Base-by-base conservation (phyloP, 1,140 invertebrate genomes). In the Brevipalpus yothersi region DNA sequence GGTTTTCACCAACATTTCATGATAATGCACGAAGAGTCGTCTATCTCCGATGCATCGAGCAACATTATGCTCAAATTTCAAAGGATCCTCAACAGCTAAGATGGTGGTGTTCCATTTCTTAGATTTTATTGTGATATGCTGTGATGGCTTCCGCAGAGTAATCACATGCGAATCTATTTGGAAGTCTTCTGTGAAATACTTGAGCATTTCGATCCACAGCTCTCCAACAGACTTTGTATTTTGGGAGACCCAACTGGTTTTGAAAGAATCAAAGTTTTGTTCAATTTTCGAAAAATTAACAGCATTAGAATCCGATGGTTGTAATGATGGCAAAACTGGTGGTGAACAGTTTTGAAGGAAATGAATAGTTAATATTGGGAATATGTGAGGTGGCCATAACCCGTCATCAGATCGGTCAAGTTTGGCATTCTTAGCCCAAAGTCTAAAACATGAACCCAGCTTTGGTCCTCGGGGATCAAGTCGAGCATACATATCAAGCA, bases 351-450 rank as follows among this genome's bases (percentile, higher is more conserved):
- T 75, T 66, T 79, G 78, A 15, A 80, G 69, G 66, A 75, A 80
- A 66, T 78, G 75, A 11, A 80, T 68, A 56, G 78, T 67, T 72
- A 80, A 76, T 23, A 80, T 66, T 41, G 75, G 73, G 67, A 77
- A 79, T 13, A 75, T 74, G 65, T 79, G 79, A 1, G 77, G 78
- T 19, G 78, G 79, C n/a, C 79, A 67, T 63, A 76, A 77, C 9
- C 78, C 78, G 60, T 72, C 66, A 0, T 77, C 77, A 3, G 77
- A 77, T 71, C 79, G 76, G 53, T 77, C 73, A 61, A 80, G 76
- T 53, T 75, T 73, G 72, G 77, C 79, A 8, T 69, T 60, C 70
- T 62, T 60, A 11, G 62, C 62, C 62, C 64, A 65, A 17, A 55
- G 53, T 60, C 60, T 53, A 1, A 64, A 31, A 58, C 54, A 47